Conservation (phyloP, 2,797 vertebrate genomes). For the Ibycter americanus region DNA sequence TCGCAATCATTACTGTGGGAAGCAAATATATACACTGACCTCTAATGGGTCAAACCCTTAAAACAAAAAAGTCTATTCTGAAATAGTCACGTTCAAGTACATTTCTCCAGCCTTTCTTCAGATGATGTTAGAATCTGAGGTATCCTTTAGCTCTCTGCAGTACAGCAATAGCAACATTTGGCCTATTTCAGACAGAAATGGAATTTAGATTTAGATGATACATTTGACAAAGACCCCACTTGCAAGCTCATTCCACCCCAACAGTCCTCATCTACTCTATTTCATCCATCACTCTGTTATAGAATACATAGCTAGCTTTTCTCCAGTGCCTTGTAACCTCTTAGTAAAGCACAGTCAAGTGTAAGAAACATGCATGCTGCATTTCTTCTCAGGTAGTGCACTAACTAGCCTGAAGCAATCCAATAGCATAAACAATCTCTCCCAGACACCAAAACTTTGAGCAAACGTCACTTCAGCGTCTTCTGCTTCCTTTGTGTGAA, state of each 20-base stretch:
- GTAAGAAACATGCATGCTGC: fast-evolving
- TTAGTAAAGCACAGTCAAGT: neutral
- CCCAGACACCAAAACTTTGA: neutral
- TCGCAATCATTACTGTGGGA: neutral
- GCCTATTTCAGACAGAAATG: neutral
- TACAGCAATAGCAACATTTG: neutral
- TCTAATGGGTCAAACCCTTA: neutral
- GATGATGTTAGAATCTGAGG: neutral
- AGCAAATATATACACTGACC: neutral
- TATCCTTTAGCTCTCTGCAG: neutral
- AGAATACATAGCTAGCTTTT: neutral
- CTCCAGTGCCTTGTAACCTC: neutral
- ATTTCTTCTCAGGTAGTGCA: neutral
- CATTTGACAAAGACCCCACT: neutral
- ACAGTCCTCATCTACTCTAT: neutral
- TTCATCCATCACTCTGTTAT: neutral
- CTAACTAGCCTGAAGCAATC: neutral
- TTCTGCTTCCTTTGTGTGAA: neutral
- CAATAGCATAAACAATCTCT: neutral
- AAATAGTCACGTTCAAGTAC: neutral
- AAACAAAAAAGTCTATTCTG: neutral
- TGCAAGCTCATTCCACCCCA: neutral
- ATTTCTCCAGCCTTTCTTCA: neutral
- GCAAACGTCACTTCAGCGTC: neutral
- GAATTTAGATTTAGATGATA: neutral